Evolutionary conservation across 1,140 invertebrate species (phyloP), one percentile per base, ranked within the genome.

Genomic region (Zaprionus gabonicus): DNA sequence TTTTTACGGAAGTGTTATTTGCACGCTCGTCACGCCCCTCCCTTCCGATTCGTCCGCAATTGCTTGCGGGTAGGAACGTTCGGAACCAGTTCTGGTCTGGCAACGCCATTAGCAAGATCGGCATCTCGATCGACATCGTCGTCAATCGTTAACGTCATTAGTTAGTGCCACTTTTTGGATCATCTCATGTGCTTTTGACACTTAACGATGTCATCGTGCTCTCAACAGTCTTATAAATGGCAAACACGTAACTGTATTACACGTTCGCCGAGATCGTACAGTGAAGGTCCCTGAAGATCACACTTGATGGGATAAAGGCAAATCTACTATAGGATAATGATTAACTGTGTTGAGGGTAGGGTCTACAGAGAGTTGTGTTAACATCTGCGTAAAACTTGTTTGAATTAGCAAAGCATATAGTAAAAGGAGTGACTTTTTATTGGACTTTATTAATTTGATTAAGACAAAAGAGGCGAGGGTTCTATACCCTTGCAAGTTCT

Each of bases 1-100:
- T 68, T 86, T 87, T 85, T 86, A 80, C 83, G 83, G 83, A 86
- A 86, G 83, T 86, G 83, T 83, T 86, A 46, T 69, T 69, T 73
- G 75, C 60, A 7, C 28, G 71, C 71, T 60, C 41, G 64, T 57
- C 64, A 57, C 65, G 73, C 71, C 34, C 63, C 41, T 53, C 76
- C 71, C 46, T 53, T 71, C 81, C 60, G 80, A 57, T 70, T 74
- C 77, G 81, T 73, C 70, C 81, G 53, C 68, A 71, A 76, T 71
- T 76, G 60, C 67, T 20, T 65, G 70, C 65, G 73, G 71, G 62
- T 49, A 63, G 59, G 66, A 53, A 46, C 34, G 44, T 46, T 51
- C 41, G 64, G 31, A 65, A 67, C 65, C 65, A 67, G 65, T 67
- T 67, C 27, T 67, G 12, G 38, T 10, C 41, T 17, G 25, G 25